These are phyloP conservation scores for Grantiella picta DNA, from an alignment of 2,113 vertebrate genomes.

Conservation along the genomic window DNA sequence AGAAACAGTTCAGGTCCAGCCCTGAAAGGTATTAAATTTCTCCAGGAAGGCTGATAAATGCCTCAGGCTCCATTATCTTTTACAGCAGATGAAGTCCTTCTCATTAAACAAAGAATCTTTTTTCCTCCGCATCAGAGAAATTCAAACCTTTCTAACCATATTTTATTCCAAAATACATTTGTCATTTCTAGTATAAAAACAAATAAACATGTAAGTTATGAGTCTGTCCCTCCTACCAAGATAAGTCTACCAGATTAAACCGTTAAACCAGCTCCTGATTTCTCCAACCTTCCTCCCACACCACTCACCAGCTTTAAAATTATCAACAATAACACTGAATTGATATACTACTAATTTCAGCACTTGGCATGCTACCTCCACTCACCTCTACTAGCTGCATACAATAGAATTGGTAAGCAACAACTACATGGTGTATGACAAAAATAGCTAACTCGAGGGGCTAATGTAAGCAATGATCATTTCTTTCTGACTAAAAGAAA, in stretches of 20 bases:
- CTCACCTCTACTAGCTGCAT: not conserved
- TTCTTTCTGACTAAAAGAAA: not conserved
- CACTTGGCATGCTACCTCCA: not conserved
- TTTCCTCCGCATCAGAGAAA: not conserved
- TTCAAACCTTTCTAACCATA: not conserved
- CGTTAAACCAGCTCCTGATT: not conserved
- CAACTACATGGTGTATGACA: not conserved
- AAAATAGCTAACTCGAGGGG: not conserved
- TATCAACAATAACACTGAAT: not conserved
- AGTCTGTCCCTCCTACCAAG: not conserved
- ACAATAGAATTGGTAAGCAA: not conserved
- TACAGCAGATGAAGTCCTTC: not conserved
- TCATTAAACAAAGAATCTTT: not conserved
- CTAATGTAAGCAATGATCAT: not conserved
- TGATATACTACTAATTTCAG: not conserved
- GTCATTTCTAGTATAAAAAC: not conserved
- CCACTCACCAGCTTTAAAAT: not conserved
- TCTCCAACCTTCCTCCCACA: accelerated
- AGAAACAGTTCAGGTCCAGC: not conserved
- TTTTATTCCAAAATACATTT: not conserved
- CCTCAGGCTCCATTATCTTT: not conserved
- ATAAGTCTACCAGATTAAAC: not conserved
- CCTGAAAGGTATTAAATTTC: not conserved
- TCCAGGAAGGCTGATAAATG: not conserved
- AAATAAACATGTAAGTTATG: not conserved